Base-by-base conservation (phyloP, 2,797 vertebrate genomes). In the Poeciliopsis presidionis region DNA sequence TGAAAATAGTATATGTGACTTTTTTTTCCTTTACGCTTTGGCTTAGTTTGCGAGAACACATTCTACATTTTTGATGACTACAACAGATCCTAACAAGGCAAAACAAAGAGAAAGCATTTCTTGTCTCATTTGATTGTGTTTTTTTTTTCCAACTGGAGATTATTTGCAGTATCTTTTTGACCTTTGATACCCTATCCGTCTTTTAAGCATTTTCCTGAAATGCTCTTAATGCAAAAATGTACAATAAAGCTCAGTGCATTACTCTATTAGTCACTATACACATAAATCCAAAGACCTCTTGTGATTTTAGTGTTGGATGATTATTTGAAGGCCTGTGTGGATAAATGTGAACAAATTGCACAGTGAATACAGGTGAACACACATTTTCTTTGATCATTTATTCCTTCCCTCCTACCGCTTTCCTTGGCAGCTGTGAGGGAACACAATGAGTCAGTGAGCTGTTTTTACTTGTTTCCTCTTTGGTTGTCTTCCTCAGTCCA, bases 331-430 rank as follows among this genome's bases (percentile, higher is more conserved):
- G 33, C 47, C 45, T 53, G 49, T 72, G 76, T 84, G 57, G 72
- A 83, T 86, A 86, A 85, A 85, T 82, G 47, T 84, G 80, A 77
- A 88, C 86, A 88, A 90, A 86, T 77, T 88, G 84, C 78, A 53
- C 74, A 77, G 22, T 83, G 79, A 85, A 83, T 86, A 83, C 70
- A 81, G 81, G 84, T 83, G 79, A 83, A 85, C 71, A 81, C 59
- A 30, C 22, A 18, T 65, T 41, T 47, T 70, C 81, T 86, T 83
- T 90, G 86, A 90, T 85, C 82, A 85, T 87, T 82, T 78, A 86
- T 88, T 84, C 80, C 61, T 77, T 61, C 73, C 86, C 83, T 90
- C 83, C 83, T 77, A 85, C 85, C 76, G 63, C 28, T 72, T 82
- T 82, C 73, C 78, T 84, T 90, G 83, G 83, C 86, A 87, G 73